Evolutionary conservation across 64 coral and sea anemone species (phyloP).

Genomic region (Montipora sp.): DNA sequence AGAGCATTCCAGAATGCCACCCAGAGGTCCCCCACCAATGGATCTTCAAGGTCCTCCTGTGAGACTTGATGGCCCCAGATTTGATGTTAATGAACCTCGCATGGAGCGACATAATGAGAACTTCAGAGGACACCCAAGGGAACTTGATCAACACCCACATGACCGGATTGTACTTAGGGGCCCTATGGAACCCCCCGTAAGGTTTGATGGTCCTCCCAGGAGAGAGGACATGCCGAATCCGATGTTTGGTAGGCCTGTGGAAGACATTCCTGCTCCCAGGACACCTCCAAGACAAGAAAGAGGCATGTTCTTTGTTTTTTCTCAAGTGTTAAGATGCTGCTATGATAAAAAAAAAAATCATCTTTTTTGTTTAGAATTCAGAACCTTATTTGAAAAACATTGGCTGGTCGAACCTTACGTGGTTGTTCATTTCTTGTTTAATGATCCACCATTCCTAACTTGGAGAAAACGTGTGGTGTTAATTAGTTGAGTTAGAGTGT

Average conservation of each 20-base stretch:
- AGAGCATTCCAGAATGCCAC: constrained; percentile 16
- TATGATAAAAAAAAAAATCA: no score
- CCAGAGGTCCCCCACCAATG: constrained; percentile 8
- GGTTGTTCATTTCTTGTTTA: no score
- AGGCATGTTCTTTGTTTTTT: background rate
- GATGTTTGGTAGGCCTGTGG: constrained; percentile 41
- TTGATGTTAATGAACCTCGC: constrained; percentile 1
- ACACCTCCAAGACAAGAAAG: constrained; percentile 36
- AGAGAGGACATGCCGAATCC: background rate
- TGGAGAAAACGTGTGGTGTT: no score
- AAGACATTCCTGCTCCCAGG: constrained; percentile 31
- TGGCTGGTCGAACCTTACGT: no score
- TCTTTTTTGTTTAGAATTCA: no score
- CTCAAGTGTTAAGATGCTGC: background rate
- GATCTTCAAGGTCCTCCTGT: constrained; percentile 23
- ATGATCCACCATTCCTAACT: no score
- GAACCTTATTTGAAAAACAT: no score
- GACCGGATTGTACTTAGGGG: background rate
- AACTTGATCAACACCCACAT: background rate
- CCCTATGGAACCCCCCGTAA: constrained; percentile 1
- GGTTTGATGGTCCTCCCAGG: constrained; percentile 30
- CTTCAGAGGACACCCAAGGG: constrained; percentile 51
- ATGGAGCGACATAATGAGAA: constrained; percentile 30
- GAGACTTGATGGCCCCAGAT: constrained; percentile 21
- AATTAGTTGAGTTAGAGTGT: no score